phyloP scores from a whole-genome alignment of 2,113 vertebrate genomes.

The Mesembrinibis cayennensis region DNA sequence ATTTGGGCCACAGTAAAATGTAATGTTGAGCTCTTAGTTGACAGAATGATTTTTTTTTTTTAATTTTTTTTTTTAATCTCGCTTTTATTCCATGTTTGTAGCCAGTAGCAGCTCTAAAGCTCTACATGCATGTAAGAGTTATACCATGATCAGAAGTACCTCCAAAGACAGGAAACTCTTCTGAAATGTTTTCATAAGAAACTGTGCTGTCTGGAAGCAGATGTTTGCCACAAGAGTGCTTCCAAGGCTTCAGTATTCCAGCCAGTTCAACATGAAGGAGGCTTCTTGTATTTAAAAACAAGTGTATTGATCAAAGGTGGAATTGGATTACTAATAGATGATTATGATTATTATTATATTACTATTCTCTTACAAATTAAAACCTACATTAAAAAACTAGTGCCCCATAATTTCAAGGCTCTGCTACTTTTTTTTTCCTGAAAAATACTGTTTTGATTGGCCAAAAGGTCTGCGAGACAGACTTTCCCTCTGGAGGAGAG shows the following conservation, averaged over 20 bases:
- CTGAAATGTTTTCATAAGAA: neutral
- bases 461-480: neutral
- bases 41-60: neutral
- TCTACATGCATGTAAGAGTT: rapidly evolving
- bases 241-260: neutral
- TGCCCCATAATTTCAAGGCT: neutral
- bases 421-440: neutral
- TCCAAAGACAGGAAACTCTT: neutral
- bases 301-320: neutral
- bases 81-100: neutral
- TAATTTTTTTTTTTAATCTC: neutral
- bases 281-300: neutral
- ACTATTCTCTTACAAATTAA: neutral
- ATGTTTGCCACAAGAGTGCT: neutral
- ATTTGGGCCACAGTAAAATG: neutral
- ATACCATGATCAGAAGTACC: neutral
- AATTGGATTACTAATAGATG: neutral
- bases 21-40: neutral
- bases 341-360: neutral
- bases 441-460: neutral
- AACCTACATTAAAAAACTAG: neutral
- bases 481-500: neutral
- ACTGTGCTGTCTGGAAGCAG: neutral
- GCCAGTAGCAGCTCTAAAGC: neutral
- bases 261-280: neutral